phyloP scores from a whole-genome alignment of 2,888 invertebrate genomes.

The Parapristionchus giblindavisi region DNA sequence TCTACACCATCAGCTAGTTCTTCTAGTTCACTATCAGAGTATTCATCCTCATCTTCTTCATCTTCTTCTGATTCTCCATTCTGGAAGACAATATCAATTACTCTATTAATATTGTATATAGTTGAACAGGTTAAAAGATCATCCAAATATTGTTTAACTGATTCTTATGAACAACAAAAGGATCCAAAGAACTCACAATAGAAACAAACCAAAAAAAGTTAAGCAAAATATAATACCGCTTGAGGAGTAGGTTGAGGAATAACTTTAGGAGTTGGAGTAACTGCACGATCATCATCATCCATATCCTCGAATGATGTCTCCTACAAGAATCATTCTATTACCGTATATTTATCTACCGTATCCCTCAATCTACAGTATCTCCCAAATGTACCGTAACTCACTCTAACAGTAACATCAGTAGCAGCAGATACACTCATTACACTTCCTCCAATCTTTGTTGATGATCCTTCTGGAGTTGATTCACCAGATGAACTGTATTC shows the following conservation, averaged over 20 bases:
- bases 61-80: slow-evolving; percentile 47
- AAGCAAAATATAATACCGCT: too few species aligned
- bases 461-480: not conserved
- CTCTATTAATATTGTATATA: too few species aligned
- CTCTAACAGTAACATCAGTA: slow-evolving; percentile 54
- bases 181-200: too few species aligned
- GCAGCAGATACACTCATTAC: slow-evolving; percentile 49
- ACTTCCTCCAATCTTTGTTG: slow-evolving; percentile 42
- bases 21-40: slow-evolving; percentile 66
- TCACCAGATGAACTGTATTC: too few species aligned
- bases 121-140: too few species aligned
- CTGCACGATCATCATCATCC: slow-evolving; percentile 43
- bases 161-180: too few species aligned
- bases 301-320: slow-evolving; percentile 54
- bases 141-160: too few species aligned
- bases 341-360: not conserved
- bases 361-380: not conserved
- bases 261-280: slow-evolving; percentile 2
- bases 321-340: slow-evolving; percentile 18
- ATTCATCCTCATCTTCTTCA: slow-evolving; percentile 63
- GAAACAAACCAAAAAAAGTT: too few species aligned
- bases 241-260: not conserved
- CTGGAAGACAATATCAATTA: too few species aligned
- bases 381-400: slow-evolving; percentile 2
- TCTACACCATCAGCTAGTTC: slow-evolving; percentile 67